phyloP scores from a whole-genome alignment of 2,888 invertebrate genomes.

The Rhopalosiphum nymphaeae region DNA sequence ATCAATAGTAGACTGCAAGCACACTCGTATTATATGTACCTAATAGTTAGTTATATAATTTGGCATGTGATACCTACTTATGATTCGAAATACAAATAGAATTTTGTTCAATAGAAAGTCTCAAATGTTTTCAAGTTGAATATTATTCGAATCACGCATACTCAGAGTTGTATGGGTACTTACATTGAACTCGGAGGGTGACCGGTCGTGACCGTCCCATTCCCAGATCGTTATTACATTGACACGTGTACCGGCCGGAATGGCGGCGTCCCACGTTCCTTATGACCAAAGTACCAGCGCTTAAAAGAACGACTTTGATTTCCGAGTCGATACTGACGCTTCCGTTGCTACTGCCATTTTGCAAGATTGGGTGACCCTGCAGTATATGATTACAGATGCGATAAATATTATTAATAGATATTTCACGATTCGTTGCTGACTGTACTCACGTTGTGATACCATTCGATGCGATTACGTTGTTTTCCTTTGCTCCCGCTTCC shows the following conservation, averaged over 20 bases:
- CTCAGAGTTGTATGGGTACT: not conserved
- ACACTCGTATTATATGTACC: not conserved
- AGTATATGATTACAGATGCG: not conserved
- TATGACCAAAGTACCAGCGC: constrained; percentile 60
- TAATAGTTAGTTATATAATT: not conserved
- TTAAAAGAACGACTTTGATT: constrained; percentile 54
- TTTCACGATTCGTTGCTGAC: not conserved
- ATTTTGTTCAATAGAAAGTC: not conserved
- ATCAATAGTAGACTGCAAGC: not conserved
- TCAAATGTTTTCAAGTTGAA: not conserved
- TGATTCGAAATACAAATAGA: constrained; percentile 3
- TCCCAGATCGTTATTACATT: constrained; percentile 56
- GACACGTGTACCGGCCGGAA: constrained; percentile 53
- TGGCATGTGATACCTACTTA: not conserved
- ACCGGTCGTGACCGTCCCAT: constrained; percentile 55
- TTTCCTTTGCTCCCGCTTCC: constrained; percentile 23
- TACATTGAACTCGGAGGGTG: constrained; percentile 49
- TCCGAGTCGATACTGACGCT: constrained; percentile 32
- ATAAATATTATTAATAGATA: not conserved
- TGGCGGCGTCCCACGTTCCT: constrained; percentile 52
- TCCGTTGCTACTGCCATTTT: constrained; percentile 38
- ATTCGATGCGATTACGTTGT: constrained; percentile 54
- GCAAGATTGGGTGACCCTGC: constrained; percentile 49
- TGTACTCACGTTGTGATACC: constrained; percentile 58
- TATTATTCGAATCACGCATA: not conserved